These are phyloP conservation scores for Drosophila stalkeri DNA, from an alignment of 2,888 invertebrate genomes.

Conservation along the genomic window DNA sequence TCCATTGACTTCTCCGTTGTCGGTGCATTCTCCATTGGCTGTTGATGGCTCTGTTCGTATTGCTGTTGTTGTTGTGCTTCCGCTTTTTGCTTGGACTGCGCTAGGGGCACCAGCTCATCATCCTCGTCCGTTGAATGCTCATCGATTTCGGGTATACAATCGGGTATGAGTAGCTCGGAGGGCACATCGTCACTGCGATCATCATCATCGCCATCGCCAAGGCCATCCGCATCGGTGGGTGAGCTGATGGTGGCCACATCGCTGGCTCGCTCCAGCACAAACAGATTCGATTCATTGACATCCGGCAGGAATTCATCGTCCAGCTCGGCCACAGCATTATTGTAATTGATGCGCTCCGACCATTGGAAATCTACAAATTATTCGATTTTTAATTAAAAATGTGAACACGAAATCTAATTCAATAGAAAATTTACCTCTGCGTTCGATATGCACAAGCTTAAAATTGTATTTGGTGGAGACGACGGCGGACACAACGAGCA, in stretches of 20 bases:
- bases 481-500: constrained; percentile 77
- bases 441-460: constrained; percentile 79
- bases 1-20: constrained; percentile 60
- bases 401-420: background rate
- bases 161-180: constrained; percentile 83
- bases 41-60: constrained; percentile 7
- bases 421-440: constrained; percentile 65
- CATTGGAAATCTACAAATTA: constrained; percentile 65
- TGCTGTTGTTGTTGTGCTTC: background rate
- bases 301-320: constrained; percentile 85
- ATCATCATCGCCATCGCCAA: constrained; percentile 76
- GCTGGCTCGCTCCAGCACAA: constrained; percentile 83
- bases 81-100: constrained; percentile 16
- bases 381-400: background rate
- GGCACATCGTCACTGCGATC: constrained; percentile 84
- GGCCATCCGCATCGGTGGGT: constrained; percentile 56
- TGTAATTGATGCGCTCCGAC: constrained; percentile 72
- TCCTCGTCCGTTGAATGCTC: constrained; percentile 83
- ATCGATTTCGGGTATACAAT: constrained; percentile 84
- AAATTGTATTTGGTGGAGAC: constrained; percentile 83
- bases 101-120: constrained; percentile 73
- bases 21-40: constrained; percentile 1
- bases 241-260: constrained; percentile 80
- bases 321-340: constrained; percentile 73
- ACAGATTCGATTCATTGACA: constrained; percentile 81